Evolutionary conservation across 2,797 vertebrate genomes (phyloP).

Genomic region (Ptychobarbus kaznakovi): DNA sequence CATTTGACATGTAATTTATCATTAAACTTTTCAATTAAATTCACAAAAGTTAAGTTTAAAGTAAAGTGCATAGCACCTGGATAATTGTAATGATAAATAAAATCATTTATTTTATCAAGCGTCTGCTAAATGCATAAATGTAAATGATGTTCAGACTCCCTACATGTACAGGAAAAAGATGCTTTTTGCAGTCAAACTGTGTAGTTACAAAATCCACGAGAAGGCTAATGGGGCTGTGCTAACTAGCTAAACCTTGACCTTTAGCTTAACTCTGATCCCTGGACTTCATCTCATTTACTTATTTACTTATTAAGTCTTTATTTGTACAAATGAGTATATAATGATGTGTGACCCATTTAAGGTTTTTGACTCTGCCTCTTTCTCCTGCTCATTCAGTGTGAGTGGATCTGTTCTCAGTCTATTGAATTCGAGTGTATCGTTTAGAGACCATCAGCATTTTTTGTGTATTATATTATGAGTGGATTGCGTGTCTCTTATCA

Average conservation of each 20-base stretch:
- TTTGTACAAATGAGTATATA: not conserved
- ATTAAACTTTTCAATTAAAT: not conserved
- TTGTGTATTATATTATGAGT: not conserved
- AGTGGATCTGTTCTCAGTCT: not conserved
- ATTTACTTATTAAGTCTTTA: not conserved
- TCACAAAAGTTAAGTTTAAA: not conserved
- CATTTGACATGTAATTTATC: not conserved
- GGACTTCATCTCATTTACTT: not conserved
- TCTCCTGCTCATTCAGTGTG: not conserved
- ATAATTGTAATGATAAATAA: not conserved
- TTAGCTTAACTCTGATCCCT: not conserved
- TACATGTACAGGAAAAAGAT: not conserved
- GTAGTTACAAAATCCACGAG: not conserved
- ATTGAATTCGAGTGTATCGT: not conserved
- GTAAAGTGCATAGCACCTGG: not conserved
- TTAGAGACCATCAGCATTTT: constrained; percentile 18
- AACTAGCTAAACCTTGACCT: not conserved
- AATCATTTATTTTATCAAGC: not conserved
- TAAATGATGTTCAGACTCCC: not conserved
- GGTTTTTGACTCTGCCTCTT: not conserved
- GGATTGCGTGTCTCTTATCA: constrained; percentile 14
- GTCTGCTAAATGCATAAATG: too few relatives aligned
- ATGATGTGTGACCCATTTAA: not conserved
- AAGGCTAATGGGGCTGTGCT: not conserved
- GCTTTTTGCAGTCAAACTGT: not conserved